Evolutionary conservation across 30 jellyfish, hydroid and myxozoan genomes (phyloP), one percentile per base, ranked within the genome.

Genomic region (Haliclystus octoradiatus): DNA sequence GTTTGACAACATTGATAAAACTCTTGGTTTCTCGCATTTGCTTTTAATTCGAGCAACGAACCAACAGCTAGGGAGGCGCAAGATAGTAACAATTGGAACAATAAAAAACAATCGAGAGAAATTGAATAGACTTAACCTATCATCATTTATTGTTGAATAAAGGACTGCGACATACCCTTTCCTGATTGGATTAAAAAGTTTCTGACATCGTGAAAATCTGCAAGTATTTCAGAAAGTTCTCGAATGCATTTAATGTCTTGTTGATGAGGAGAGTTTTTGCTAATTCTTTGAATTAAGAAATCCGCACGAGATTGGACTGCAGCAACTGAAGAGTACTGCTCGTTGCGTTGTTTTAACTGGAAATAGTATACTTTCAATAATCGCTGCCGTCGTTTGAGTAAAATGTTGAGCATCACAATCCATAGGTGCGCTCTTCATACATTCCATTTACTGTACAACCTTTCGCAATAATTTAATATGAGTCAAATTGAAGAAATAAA

Each of bases 41-140:
- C 77, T 34, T 87, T 63, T 13, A 83, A 19, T 9, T 34, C 0
- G 26, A 83, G 78, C 60, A 83, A 34, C 4, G 63, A 19, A 1
- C 69, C 13, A 14, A 83, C 65, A 0, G 84, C 86, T 40, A 40
- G 14, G 19, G 14, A 19, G 57, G 57, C n/a, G n/a, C n/a, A n/a
- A n/a, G n/a, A n/a, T n/a, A n/a, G n/a, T n/a, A n/a, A n/a, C n/a
- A n/a, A n/a, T n/a, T n/a, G n/a, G n/a, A n/a, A n/a, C n/a, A n/a
- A n/a, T n/a, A n/a, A n/a, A n/a, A n/a, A n/a, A n/a, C n/a, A n/a
- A n/a, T n/a, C n/a, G n/a, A n/a, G n/a, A n/a, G n/a, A n/a, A n/a
- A n/a, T n/a, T n/a, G n/a, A n/a, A n/a, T n/a, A n/a, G n/a, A n/a
- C n/a, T n/a, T n/a, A n/a, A n/a, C n/a, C n/a, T n/a, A n/a, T n/a